Percentiles rank a stretch among this genome's conserved stretches.
These are phyloP conservation scores for Clostera curtula DNA, from an alignment of 2,888 invertebrate species.

Conservation along the genomic window DNA sequence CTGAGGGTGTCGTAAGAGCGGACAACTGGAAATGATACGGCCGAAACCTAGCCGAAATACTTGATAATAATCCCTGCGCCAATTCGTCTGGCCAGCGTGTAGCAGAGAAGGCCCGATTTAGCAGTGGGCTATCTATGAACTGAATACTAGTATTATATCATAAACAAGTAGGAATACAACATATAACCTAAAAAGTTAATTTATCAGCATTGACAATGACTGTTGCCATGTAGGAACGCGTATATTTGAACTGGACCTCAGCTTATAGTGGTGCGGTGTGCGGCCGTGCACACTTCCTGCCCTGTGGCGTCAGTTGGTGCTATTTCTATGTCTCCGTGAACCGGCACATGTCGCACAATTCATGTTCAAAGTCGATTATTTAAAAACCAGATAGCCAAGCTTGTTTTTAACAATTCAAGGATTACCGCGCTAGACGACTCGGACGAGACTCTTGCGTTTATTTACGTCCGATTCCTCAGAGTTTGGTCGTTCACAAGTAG, in stretches of 20 bases:
- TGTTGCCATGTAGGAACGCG: constrained; percentile 19
- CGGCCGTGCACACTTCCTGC: constrained; percentile 57
- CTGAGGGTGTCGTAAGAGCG: too few relatives aligned
- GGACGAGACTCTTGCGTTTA: constrained; percentile 18
- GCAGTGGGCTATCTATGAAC: too few relatives aligned
- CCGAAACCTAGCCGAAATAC: too few relatives aligned
- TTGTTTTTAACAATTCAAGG: constrained; percentile 31
- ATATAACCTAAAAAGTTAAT: too few relatives aligned
- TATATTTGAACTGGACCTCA: constrained; percentile 22
- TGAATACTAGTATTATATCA: too few relatives aligned
- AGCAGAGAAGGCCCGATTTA: too few relatives aligned
- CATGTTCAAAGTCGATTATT: constrained; percentile 64
- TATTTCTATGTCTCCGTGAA: constrained; percentile 64
- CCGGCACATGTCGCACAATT: constrained; percentile 42
- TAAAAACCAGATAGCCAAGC: constrained; percentile 33
- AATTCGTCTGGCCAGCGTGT: too few relatives aligned
- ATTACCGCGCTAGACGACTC: constrained; percentile 20
- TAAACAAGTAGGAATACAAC: too few relatives aligned
- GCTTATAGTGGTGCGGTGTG: constrained; percentile 31
- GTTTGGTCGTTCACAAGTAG: too few relatives aligned
- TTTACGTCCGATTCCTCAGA: constrained; percentile 13
- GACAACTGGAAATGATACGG: too few relatives aligned
- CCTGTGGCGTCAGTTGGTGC: constrained; percentile 49
- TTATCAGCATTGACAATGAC: too few relatives aligned
- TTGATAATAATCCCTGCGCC: too few relatives aligned